Evolutionary conservation across 2,888 invertebrate species (phyloP).

Genomic region (Malthinus seriepunctatus): DNA sequence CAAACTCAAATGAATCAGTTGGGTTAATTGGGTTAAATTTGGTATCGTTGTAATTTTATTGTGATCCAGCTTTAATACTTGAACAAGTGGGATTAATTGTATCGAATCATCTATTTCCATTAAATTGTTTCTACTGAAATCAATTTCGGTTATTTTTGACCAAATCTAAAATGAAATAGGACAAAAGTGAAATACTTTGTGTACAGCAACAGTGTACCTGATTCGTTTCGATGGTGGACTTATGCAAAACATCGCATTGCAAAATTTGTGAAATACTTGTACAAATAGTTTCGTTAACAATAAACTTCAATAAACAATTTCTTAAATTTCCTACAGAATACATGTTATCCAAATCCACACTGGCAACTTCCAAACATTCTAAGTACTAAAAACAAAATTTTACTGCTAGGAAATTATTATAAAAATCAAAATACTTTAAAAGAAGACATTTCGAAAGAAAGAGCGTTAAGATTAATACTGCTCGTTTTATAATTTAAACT

Average conservation of each 20-base stretch:
- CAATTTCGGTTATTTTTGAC: constrained; percentile 69
- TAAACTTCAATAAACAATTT: constrained; percentile 65
- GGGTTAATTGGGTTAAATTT: constrained; percentile 78
- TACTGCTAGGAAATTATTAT: constrained; percentile 4
- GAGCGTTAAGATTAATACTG: constrained; percentile 79
- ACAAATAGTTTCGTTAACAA: constrained; percentile 68
- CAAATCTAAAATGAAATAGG: constrained; percentile 61
- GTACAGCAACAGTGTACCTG: constrained; percentile 41
- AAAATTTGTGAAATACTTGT: constrained; percentile 76
- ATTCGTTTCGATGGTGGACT: constrained; percentile 54
- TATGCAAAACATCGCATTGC: constrained; percentile 84
- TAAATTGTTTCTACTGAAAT: constrained; percentile 80
- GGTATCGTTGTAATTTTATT: constrained; percentile 76
- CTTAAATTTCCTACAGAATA: constrained; percentile 62
- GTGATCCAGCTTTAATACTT: constrained; percentile 72
- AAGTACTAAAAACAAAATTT: constrained; percentile 54
- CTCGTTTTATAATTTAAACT: constrained; percentile 74
- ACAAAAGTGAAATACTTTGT: neutral
- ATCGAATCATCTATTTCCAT: constrained; percentile 80
- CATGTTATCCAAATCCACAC: constrained; percentile 71
- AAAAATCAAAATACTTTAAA: constrained; percentile 65
- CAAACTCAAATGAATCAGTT: constrained; percentile 75
- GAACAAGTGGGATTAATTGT: constrained; percentile 72
- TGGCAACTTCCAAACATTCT: constrained; percentile 69
- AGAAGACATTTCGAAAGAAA: constrained; percentile 79